Conservation (phyloP, 2,797 vertebrate species). For the Paguma larvata region DNA sequence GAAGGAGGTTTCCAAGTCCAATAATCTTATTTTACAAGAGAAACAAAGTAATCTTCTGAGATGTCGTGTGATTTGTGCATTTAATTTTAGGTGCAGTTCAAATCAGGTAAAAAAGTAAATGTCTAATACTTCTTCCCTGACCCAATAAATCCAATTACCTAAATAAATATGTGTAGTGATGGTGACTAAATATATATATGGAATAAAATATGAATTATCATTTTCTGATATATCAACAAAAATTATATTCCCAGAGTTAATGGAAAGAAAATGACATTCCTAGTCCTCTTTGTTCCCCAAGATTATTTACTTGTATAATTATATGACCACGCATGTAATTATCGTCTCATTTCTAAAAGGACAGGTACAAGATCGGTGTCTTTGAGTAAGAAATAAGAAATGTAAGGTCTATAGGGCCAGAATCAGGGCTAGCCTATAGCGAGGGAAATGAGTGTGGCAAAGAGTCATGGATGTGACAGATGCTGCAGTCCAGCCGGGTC, state of each 20-base stretch:
- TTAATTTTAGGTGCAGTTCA: neutral
- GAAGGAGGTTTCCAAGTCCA: neutral
- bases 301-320: neutral
- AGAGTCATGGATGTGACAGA: neutral
- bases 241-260: neutral
- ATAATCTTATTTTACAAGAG: neutral
- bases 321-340: neutral
- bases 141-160: neutral
- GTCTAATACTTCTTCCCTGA: neutral
- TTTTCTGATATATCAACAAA: neutral
- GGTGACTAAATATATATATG: neutral
- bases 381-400: neutral
- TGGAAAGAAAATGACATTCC: neutral
- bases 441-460: neutral
- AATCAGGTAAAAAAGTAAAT: constrained; percentile 21
- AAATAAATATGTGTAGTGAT: neutral
- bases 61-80: neutral
- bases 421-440: neutral
- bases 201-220: neutral
- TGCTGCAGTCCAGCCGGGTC: rapidly evolving
- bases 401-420: neutral
- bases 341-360: neutral
- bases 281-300: neutral
- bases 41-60: neutral
- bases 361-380: neutral